Conservation (phyloP, 64 coral and sea anemone species). For the Catalaphyllia jardinei region DNA sequence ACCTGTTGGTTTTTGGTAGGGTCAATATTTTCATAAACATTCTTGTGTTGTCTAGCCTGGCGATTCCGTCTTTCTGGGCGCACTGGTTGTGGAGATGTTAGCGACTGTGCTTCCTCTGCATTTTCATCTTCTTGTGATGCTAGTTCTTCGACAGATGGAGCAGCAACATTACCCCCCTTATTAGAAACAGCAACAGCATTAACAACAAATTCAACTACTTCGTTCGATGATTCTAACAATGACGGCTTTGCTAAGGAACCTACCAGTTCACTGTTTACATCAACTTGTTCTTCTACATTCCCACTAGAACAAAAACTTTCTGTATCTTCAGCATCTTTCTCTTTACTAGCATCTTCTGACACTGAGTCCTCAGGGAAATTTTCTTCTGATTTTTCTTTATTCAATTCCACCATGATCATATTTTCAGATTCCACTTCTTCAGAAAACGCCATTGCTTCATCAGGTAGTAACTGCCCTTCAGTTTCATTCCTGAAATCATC, state of each 20-base stretch:
- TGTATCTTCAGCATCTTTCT: background rate
- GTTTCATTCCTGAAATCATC: background rate
- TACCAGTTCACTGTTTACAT: background rate
- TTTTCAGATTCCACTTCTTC: background rate
- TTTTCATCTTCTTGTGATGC: background rate
- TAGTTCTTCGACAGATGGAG: background rate
- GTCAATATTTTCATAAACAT: conserved; percentile 49
- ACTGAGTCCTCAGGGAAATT: background rate
- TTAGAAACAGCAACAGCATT: background rate
- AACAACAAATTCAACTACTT: background rate
- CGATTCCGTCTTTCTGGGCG: conserved; percentile 28
- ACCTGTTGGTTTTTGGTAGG: conserved; percentile 1
- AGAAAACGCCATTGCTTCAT: background rate
- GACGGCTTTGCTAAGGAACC: background rate
- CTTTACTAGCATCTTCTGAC: background rate
- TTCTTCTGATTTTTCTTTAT: background rate
- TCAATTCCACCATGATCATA: background rate
- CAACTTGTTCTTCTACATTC: background rate
- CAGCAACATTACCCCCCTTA: background rate
- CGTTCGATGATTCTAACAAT: background rate
- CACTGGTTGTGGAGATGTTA: background rate
- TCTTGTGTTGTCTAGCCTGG: conserved; percentile 18
- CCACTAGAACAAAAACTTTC: background rate
- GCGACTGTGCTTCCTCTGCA: background rate
- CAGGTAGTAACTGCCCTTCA: background rate